Evolutionary conservation across 1,140 invertebrate species (phyloP).

Genomic region (Epicauta chinensis): DNA sequence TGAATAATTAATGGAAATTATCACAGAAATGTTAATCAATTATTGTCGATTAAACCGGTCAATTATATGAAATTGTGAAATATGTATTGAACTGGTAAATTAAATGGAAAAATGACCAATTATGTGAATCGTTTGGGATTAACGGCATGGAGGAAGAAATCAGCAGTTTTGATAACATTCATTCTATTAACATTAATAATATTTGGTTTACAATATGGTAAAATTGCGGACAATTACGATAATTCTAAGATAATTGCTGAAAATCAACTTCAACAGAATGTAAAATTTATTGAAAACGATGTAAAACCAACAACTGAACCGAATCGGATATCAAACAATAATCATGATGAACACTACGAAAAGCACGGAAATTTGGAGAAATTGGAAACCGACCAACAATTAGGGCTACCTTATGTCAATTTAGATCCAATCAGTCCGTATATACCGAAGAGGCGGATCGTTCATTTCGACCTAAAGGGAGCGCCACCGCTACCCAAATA

Average conservation of each 20-base stretch:
- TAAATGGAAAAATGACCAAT: slow-evolving; percentile 27
- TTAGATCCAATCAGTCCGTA: slow-evolving; percentile 35
- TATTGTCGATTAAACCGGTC: too few species aligned
- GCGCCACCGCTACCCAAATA: slow-evolving; percentile 72
- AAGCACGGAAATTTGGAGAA: slow-evolving; percentile 5
- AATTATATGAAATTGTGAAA: too few species aligned
- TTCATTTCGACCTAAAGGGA: slow-evolving; percentile 89
- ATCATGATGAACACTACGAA: too few species aligned
- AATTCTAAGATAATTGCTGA: slow-evolving; percentile 12
- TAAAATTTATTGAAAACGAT: slow-evolving; percentile 15
- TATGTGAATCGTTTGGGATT: slow-evolving; percentile 34
- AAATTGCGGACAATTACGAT: slow-evolving; percentile 27
- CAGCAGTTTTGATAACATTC: slow-evolving; percentile 31
- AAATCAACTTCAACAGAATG: slow-evolving; percentile 12
- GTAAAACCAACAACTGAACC: slow-evolving; percentile 8
- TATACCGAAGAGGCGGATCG: slow-evolving; percentile 47
- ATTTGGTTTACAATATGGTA: slow-evolving; percentile 37
- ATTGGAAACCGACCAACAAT: slow-evolving; percentile 32
- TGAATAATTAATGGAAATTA: too few species aligned
- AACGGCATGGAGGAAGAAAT: slow-evolving; percentile 38
- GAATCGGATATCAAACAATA: slow-evolving; percentile 15
- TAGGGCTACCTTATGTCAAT: slow-evolving; percentile 39
- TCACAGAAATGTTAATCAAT: too few species aligned
- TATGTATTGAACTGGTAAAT: too few species aligned
- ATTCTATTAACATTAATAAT: slow-evolving; percentile 31